Conservation (phyloP, 2,888 invertebrate genomes). For the Alloscopus bannaensis region DNA sequence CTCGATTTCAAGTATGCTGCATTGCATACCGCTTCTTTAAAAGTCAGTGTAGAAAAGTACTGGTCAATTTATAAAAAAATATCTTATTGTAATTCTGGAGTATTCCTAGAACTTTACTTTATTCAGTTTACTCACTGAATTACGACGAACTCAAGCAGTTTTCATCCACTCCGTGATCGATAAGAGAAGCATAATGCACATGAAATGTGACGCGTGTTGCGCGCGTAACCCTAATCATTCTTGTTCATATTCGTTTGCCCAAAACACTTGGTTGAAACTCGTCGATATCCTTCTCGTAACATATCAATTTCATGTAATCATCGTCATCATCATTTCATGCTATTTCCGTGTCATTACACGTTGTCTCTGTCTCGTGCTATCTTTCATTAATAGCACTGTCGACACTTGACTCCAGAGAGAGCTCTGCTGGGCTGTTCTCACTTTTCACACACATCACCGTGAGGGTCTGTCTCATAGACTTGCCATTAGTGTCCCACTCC, state of each 20-base stretch:
- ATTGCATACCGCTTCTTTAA: too few species aligned
- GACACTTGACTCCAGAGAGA: conserved; percentile 54
- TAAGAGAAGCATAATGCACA: conserved; percentile 27
- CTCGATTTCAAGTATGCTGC: too few species aligned
- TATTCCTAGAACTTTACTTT: too few species aligned
- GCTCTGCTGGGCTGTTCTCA: conserved; percentile 24
- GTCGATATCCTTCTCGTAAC: conserved; percentile 16
- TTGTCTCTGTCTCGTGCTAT: conserved; percentile 23
- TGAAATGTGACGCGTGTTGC: conserved; percentile 38
- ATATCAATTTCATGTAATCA: conserved; percentile 52
- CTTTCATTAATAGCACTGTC: conserved; percentile 40
- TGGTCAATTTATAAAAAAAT: too few species aligned
- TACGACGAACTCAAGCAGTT: neutral
- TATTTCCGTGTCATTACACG: conserved; percentile 59
- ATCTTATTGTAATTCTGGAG: too few species aligned
- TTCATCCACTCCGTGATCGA: neutral
- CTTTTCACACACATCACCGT: conserved; percentile 16
- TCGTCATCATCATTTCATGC: conserved; percentile 55
- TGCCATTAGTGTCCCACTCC: conserved; percentile 47
- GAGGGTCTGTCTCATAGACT: conserved; percentile 9
- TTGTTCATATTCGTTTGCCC: conserved; percentile 2
- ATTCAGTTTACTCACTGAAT: neutral
- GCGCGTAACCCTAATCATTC: conserved; percentile 11
- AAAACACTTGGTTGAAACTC: neutral
- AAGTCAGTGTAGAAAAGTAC: too few species aligned